Evolutionary conservation across 2,888 invertebrate genomes (phyloP).

Genomic region (Metacarcinus magister): DNA sequence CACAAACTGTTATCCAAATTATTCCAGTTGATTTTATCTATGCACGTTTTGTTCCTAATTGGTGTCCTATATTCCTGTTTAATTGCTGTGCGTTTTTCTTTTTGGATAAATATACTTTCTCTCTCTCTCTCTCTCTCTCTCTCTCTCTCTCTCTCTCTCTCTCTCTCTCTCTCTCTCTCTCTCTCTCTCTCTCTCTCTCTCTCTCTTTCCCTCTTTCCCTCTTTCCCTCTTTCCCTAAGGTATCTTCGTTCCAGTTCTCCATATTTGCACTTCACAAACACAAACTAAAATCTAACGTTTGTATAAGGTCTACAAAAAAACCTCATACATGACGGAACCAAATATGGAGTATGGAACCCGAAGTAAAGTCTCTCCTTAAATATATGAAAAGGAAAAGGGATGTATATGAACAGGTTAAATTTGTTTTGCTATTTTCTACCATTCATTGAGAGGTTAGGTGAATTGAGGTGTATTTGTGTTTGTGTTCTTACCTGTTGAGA

Average conservation of each 20-base stretch:
- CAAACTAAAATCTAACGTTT: not conserved
- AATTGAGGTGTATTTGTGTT: not conserved
- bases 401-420: not conserved
- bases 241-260: not conserved
- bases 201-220: slow-evolving; percentile 16
- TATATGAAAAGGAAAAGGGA: not conserved
- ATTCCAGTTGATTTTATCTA: not conserved
- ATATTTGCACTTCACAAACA: not conserved
- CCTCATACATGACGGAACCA: not conserved
- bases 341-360: not conserved
- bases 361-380: not conserved
- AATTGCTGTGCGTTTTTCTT: not conserved
- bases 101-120: not conserved
- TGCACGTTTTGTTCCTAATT: not conserved
- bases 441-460: not conserved
- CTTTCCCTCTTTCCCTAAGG: not conserved
- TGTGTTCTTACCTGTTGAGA: not conserved
- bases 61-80: not conserved
- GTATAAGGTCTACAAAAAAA: not conserved
- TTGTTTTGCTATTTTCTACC: not conserved
- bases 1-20: not conserved
- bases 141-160: slow-evolving; percentile 26
- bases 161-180: slow-evolving; percentile 26
- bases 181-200: slow-evolving; percentile 26
- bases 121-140: slow-evolving; percentile 17